Evolutionary conservation across 2,888 invertebrate genomes (phyloP).

Genomic region (Epicampocera succincta): DNA sequence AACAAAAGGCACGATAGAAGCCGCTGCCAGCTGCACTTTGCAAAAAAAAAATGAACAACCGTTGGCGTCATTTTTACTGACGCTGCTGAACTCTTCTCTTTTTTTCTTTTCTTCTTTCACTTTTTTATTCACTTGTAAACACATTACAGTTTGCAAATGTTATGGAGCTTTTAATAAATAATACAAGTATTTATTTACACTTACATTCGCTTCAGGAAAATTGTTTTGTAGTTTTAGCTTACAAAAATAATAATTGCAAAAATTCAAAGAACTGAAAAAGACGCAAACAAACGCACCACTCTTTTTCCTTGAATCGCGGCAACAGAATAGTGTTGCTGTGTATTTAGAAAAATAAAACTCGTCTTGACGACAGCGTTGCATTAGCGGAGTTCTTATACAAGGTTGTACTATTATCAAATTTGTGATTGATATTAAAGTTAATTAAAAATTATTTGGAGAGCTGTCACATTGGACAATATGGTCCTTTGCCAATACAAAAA

Average conservation of each 20-base stretch:
- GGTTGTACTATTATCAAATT: too few relatives aligned
- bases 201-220: conserved; percentile 47
- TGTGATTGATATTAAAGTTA: too few relatives aligned
- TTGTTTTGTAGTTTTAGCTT: conserved; percentile 49
- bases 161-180: background rate
- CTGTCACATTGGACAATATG: too few relatives aligned
- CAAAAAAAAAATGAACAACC: conserved; percentile 32
- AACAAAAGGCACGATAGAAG: conserved; percentile 36
- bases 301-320: conserved; percentile 54
- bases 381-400: background rate
- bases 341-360: background rate
- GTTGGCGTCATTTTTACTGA: conserved; percentile 56
- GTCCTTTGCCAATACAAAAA: too few relatives aligned
- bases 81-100: conserved; percentile 26
- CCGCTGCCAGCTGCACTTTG: conserved; percentile 45
- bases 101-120: conserved; percentile 9
- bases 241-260: conserved; percentile 59
- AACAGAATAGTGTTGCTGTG: conserved; percentile 59
- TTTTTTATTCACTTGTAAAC: background rate
- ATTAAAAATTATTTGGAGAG: too few relatives aligned
- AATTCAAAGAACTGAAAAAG: conserved; percentile 63
- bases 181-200: conserved; percentile 10
- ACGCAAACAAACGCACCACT: conserved; percentile 64
- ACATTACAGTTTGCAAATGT: background rate
- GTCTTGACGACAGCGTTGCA: conserved; percentile 17